Evolutionary conservation across 2,797 vertebrate genomes (phyloP).

Genomic region (Catharus ustulatus): DNA sequence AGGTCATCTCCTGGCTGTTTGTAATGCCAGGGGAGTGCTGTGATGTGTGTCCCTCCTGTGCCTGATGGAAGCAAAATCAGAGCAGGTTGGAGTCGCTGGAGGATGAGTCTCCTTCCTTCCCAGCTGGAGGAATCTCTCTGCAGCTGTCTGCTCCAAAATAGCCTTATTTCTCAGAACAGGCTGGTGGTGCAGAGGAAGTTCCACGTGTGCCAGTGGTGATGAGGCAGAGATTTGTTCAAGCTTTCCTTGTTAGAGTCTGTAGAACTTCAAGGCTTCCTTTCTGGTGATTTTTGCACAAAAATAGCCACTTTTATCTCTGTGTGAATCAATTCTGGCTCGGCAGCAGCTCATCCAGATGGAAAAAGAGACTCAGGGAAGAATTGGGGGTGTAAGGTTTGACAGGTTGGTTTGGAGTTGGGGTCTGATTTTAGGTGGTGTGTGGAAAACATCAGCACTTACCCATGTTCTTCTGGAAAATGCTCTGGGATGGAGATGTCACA

Average conservation of each 20-base stretch:
- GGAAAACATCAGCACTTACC: background rate
- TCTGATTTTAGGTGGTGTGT: background rate
- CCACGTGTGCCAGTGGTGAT: background rate
- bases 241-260: background rate
- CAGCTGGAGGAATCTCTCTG: background rate
- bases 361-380: background rate
- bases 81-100: background rate
- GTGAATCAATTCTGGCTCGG: background rate
- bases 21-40: background rate
- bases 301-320: background rate
- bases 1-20: background rate
- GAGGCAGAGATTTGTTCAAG: constrained; percentile 1
- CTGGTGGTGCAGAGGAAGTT: background rate
- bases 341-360: background rate
- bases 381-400: background rate
- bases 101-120: constrained; percentile 16
- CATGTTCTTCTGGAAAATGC: rapidly evolving
- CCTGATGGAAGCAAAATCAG: background rate
- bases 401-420: background rate
- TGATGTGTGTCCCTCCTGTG: background rate
- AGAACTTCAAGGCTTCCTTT: constrained; percentile 5
- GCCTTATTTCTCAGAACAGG: background rate
- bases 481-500: background rate
- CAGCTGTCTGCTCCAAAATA: constrained; percentile 18
- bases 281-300: background rate